phyloP scores from a whole-genome alignment of 1,140 invertebrate species.

The Monomorium pharaonis region DNA sequence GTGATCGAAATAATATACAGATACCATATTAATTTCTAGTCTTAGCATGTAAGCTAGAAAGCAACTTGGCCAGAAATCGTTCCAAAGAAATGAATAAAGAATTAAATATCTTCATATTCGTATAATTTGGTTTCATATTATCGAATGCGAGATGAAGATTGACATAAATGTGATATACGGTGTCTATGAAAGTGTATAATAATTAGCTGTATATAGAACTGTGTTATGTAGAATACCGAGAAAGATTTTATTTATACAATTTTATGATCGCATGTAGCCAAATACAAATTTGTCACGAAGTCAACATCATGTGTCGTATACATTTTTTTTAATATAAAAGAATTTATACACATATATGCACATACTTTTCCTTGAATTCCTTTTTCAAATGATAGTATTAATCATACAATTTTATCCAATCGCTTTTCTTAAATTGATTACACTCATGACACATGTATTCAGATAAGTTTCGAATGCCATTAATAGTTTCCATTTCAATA shows the following conservation, averaged over 20 bases:
- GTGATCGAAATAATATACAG: not conserved
- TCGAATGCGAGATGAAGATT: not conserved
- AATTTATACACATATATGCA: not conserved
- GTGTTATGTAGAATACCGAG: not conserved
- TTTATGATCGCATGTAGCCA: not conserved
- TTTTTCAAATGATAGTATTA: not conserved
- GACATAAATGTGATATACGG: slow-evolving; percentile 22
- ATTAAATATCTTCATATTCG: not conserved
- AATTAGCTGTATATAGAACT: not conserved
- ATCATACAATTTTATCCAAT: not conserved
- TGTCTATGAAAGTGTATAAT: not conserved
- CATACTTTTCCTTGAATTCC: not conserved
- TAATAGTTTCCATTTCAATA: not conserved
- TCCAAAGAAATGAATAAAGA: slow-evolving; percentile 6
- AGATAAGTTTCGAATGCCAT: not conserved
- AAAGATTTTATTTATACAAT: not conserved
- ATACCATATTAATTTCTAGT: slow-evolving; percentile 9
- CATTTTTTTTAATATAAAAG: not conserved
- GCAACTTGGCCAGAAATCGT: not conserved
- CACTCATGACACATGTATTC: not conserved
- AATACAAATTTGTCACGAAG: not conserved
- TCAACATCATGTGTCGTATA: not conserved
- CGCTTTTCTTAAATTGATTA: not conserved
- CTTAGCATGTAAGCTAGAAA: not conserved
- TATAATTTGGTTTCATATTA: not conserved